Base-by-base conservation (phyloP, 2,113 vertebrate species). In the Sebastes schlegelii region DNA sequence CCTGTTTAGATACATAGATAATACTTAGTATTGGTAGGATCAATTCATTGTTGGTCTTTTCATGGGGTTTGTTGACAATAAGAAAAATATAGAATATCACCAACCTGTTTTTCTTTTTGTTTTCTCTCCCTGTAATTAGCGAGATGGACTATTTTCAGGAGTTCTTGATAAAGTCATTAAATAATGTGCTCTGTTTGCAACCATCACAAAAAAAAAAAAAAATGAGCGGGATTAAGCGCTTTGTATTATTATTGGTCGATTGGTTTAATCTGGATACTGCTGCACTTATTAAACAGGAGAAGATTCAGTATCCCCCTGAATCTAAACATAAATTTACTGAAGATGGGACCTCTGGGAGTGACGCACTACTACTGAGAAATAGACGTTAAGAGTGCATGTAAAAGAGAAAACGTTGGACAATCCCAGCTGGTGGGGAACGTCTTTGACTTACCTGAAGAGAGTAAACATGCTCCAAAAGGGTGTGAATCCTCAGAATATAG, bases 281-380 rank as follows among this genome's bases (percentile, higher is more conserved):
- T 17, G 19, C 51, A 58, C 10, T 11, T 21, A 17, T 26, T 17
- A 54, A 77, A 63, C 23, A 21, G 60, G 17, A 72, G 66, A 21
- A 55, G 40, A 73, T 63, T 82, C 55, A 69, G 45, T 16, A n/a
- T 43, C 72, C 58, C 58, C 45, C 45, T 60, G 21, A 26, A 82
- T 46, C 58, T 48, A 61, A 77, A 71, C 60, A 66, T 80, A 48
- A 51, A 70, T 80, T 69, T 26, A 23, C n/a, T 17, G 1, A 40
- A 7, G 23, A 80, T 12, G 84, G 43, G 3, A 1, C 46, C 52
- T 6, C 4, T 11, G 73, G 43, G 67, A 64, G 23, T 26, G 16
- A 48, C 0, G 1, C 34, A 46, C 7, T 5, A 4, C 11, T 3
- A 2, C 66, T 62, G 51, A 54, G 23, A 40, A 51, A 70, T 13